Evolutionary conservation across 2,113 vertebrate species (phyloP), one percentile per base, ranked within the genome.

Genomic region (Echinops telfairi): DNA sequence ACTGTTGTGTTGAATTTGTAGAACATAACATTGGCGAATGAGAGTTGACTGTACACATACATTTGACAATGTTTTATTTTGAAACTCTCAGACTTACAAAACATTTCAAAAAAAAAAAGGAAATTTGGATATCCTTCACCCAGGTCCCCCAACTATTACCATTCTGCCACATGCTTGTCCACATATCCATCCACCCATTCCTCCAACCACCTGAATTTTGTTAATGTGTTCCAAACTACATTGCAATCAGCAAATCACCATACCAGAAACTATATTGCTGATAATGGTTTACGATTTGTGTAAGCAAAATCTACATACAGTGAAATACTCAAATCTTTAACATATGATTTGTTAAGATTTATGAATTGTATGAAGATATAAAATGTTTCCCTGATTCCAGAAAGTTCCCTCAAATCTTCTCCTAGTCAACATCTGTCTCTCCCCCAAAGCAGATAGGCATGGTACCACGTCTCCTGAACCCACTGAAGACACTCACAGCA

Each of bases 381-480:
- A 75, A 75, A 15, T 40, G 31, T 79, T 71, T 19, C 10, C 19
- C 2, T 70, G 15, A 81, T 36, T 71, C 60, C 43, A 71, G 60
- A 71, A 17, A 22, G 16, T 47, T 70, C 68, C 68, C 57, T 81
- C 17, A 0, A 2, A 22, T 64, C 20, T 60, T 14, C 29, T 38
- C 19, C 71, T 23, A 9, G 19, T 7, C 0, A 6, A 15, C 6
- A 3, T 9, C 62, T 58, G 3, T 12, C 15, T 43, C 43, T 66
- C 7, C 6, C 71, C 2, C 4, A 64, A 7, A 23, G 17, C 62
- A 79, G 19, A 82, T 14, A 17, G 6, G 5, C 0, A 1, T 15
- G 62, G 14, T 3, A 5, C 4, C 0, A 0, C 17, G n/a, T 10
- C 2, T 47, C 43, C 58, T 27, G 10, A 16, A 17, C 22, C 58